phyloP scores from a whole-genome alignment of 1,140 invertebrate genomes.

The Popillia japonica region DNA sequence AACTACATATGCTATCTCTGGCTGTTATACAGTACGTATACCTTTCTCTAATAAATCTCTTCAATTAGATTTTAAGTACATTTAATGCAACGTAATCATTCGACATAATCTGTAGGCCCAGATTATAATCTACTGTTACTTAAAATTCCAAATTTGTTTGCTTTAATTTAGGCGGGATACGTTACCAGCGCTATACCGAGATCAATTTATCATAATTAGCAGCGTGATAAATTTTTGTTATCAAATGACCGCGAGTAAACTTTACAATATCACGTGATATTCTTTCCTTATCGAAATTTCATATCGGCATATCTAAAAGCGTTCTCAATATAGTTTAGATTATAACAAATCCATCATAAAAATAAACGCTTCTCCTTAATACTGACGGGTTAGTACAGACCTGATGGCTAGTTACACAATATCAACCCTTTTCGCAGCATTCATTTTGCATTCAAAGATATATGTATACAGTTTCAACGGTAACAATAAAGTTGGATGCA shows the following conservation, averaged over 20 bases:
- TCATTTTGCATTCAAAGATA: background rate
- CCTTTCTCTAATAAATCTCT: no score
- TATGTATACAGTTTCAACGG: background rate
- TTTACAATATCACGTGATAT: background rate
- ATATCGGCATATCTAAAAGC: background rate
- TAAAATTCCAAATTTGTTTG: background rate
- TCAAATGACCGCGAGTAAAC: constrained; percentile 1
- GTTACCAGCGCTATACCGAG: background rate
- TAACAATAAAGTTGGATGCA: constrained; percentile 6
- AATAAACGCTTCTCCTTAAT: background rate
- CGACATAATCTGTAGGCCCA: background rate
- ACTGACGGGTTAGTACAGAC: background rate
- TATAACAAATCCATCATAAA: background rate
- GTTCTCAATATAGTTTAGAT: background rate
- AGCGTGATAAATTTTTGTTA: background rate
- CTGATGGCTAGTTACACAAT: background rate
- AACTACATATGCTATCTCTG: no score
- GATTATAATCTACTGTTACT: background rate
- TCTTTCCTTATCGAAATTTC: background rate
- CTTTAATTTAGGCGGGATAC: background rate
- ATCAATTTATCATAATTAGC: background rate
- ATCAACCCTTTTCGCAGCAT: background rate
- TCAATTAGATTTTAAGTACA: background rate
- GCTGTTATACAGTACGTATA: no score
- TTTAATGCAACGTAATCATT: background rate